These are phyloP conservation scores for Polyommatus iphigenia DNA, from an alignment of 2,888 invertebrate genomes.

Conservation along the genomic window DNA sequence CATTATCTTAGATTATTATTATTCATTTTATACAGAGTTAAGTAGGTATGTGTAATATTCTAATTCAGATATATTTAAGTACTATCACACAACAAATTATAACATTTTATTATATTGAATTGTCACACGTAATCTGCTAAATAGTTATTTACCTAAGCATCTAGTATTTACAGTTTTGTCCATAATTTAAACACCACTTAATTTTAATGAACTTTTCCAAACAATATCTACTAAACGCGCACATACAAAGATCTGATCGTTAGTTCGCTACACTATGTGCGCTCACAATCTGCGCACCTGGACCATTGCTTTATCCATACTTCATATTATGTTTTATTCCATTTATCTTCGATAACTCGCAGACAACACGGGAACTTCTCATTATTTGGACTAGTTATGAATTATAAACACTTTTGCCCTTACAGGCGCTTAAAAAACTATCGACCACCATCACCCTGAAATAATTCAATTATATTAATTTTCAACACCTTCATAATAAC, in stretches of 20 bases:
- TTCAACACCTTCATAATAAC: not conserved
- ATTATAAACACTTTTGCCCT: not conserved
- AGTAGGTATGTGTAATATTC: not conserved
- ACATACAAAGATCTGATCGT: not conserved
- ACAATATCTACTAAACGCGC: not conserved
- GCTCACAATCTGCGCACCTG: not conserved
- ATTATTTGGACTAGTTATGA: slow-evolving; percentile 12
- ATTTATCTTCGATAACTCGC: not conserved
- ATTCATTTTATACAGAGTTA: not conserved
- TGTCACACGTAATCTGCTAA: not conserved
- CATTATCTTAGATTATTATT: slow-evolving; percentile 12
- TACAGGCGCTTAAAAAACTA: slow-evolving; percentile 21
- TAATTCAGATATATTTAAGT: not conserved
- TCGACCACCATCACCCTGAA: slow-evolving; percentile 40
- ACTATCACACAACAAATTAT: not conserved
- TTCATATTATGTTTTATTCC: not conserved
- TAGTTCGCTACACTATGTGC: not conserved
- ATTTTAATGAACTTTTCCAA: not conserved
- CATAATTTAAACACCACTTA: not conserved
- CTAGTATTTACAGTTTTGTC: not conserved
- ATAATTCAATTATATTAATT: slow-evolving; percentile 11
- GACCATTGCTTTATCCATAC: not conserved
- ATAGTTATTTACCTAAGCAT: not conserved
- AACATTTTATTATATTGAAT: not conserved
- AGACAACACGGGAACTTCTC: not conserved